These are phyloP conservation scores for Montipora cactus DNA, from an alignment of 64 coral and sea anemone genomes.

Conservation along the genomic window DNA sequence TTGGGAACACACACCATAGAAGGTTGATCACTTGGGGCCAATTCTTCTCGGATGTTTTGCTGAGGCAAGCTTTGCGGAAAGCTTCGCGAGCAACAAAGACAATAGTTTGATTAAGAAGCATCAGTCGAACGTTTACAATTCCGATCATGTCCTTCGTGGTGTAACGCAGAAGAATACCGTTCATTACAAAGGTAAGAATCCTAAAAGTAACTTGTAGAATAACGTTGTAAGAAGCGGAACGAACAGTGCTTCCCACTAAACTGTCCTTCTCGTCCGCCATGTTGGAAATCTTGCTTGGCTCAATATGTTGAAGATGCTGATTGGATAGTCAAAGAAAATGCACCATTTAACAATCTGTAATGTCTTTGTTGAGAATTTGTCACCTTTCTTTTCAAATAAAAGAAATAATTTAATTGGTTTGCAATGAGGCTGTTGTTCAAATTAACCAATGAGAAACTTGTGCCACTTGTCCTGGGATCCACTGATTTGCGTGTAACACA, in stretches of 20 bases:
- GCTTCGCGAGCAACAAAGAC: constrained; percentile 93
- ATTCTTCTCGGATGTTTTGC: constrained; percentile 70
- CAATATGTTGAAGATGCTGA: constrained; percentile 24
- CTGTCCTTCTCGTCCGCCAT: constrained; percentile 75
- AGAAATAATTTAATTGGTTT: constrained; percentile 50
- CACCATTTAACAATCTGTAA: constrained; percentile 49
- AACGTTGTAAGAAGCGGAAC: constrained; percentile 99
- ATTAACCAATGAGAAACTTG: constrained; percentile 71
- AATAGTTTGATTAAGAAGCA: constrained; percentile 91
- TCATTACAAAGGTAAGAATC: constrained; percentile 98
- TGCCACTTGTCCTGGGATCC: not conserved
- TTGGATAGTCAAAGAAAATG: constrained; percentile 25
- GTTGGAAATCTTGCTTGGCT: constrained; percentile 5
- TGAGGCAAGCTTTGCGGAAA: constrained; percentile 97
- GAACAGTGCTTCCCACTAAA: constrained; percentile 78
- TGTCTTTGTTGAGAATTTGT: not conserved
- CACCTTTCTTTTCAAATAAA: not conserved
- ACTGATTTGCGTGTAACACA: constrained; percentile 7
- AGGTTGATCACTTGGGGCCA: constrained; percentile 97
- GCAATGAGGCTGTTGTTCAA: not conserved
- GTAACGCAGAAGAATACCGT: constrained; percentile 90
- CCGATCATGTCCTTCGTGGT: constrained; percentile 97
- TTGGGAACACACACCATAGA: constrained; percentile 90
- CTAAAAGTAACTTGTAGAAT: constrained; percentile 95
- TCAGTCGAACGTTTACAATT: constrained; percentile 93